Conservation (phyloP, 2,113 vertebrate genomes). For the Spea bombifrons region DNA sequence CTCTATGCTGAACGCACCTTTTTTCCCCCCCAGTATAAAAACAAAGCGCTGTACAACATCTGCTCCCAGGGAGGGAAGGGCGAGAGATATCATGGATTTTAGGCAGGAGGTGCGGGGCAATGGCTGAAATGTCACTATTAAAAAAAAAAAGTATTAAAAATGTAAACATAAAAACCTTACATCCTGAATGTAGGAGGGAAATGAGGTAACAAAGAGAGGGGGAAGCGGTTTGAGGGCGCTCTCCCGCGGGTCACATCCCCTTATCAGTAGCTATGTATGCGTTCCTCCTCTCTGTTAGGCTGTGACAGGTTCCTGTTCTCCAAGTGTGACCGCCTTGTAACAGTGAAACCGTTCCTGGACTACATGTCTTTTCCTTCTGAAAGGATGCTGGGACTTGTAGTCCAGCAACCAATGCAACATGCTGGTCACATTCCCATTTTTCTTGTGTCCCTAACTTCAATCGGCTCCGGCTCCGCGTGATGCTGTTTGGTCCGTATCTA, state of each 20-base stretch:
- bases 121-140: constrained; percentile 10
- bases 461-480: neutral
- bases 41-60: too few species aligned
- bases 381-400: neutral
- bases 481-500: constrained; percentile 3
- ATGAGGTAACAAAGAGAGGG: neutral
- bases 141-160: constrained; percentile 3
- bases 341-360: neutral
- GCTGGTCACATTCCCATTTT: neutral
- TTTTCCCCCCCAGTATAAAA: too few species aligned
- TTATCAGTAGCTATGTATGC: neutral
- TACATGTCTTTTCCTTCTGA: neutral
- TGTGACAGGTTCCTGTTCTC: neutral
- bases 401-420: neutral
- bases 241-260: neutral
- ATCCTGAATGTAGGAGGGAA: constrained; percentile 8
- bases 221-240: neutral
- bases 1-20: too few species aligned
- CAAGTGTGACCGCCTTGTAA: neutral
- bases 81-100: too few species aligned
- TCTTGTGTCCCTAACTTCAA: constrained; percentile 1
- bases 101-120: neutral
- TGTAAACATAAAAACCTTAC: constrained; percentile 20
- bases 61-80: too few species aligned
- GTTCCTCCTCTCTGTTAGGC: too few species aligned